These are phyloP conservation scores for Phrixothrix hirtus DNA, from an alignment of 2,888 invertebrate species.

Conservation along the genomic window DNA sequence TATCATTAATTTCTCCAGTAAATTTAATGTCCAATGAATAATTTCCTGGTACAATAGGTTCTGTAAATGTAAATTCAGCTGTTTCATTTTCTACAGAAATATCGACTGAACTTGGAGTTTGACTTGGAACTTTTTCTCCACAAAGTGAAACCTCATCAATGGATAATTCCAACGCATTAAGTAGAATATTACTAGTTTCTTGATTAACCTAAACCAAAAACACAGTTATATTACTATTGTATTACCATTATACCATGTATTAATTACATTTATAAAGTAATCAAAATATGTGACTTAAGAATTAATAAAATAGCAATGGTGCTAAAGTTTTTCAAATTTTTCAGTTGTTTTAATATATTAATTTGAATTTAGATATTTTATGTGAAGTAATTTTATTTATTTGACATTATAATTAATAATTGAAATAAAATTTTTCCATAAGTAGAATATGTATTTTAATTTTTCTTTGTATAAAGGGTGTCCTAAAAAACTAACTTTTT, in stretches of 20 bases:
- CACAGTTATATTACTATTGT: constrained; percentile 3
- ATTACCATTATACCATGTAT: no score
- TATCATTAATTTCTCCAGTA: constrained; percentile 85
- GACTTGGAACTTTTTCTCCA: constrained; percentile 54
- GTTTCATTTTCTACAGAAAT: constrained; percentile 67
- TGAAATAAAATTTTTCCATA: no score
- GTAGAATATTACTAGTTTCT: constrained; percentile 68
- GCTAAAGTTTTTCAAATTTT: no score
- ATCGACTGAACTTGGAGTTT: constrained; percentile 50
- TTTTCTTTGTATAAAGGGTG: no score
- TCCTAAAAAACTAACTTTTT: no score
- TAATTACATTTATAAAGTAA: no score
- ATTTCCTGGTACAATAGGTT: constrained; percentile 62
- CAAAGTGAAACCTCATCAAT: constrained; percentile 65
- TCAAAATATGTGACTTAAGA: no score
- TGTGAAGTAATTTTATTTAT: no score
- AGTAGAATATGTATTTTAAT: no score
- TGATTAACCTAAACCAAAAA: constrained; percentile 63
- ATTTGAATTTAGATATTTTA: background rate
- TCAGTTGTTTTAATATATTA: no score
- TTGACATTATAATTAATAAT: no score
- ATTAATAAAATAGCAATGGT: constrained; percentile 3
- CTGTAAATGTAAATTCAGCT: constrained; percentile 66
- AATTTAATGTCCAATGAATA: constrained; percentile 70
- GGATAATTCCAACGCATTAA: constrained; percentile 78